Evolutionary conservation across 2,797 vertebrate species (phyloP).

Genomic region (Oophaga sylvatica): DNA sequence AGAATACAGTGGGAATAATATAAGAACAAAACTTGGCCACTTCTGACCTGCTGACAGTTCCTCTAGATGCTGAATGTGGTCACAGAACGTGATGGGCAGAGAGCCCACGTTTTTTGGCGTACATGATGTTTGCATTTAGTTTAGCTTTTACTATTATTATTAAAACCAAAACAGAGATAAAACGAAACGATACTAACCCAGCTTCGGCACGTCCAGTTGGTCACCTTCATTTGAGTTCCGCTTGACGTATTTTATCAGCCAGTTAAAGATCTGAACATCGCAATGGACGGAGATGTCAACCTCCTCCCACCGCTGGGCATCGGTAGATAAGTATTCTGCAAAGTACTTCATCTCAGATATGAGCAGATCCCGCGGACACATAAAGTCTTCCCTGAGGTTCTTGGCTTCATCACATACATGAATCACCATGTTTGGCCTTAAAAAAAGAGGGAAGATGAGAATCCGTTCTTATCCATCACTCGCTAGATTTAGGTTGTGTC

Average conservation of each 20-base stretch:
- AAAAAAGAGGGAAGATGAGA: slow-evolving; percentile 14
- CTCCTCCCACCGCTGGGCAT: slow-evolving; percentile 94
- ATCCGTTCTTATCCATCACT: neutral
- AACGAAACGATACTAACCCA: slow-evolving; percentile 78
- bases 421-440: slow-evolving; percentile 96
- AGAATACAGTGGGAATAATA: too few species aligned
- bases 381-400: slow-evolving; percentile 95
- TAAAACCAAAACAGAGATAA: neutral
- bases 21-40: too few species aligned
- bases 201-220: slow-evolving; percentile 81
- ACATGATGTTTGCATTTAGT: neutral
- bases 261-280: slow-evolving; percentile 97
- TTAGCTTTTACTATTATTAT: neutral
- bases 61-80: too few species aligned
- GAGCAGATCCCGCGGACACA: slow-evolving; percentile 93
- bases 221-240: slow-evolving; percentile 83
- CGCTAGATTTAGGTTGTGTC: too few species aligned
- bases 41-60: too few species aligned
- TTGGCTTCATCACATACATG: slow-evolving; percentile 98
- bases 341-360: slow-evolving; percentile 98
- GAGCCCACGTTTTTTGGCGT: too few species aligned
- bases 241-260: slow-evolving; percentile 96
- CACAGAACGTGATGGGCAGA: too few species aligned
- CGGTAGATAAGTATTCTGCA: slow-evolving; percentile 91
- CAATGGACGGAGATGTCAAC: slow-evolving; percentile 99